Evolutionary conservation across 1,140 invertebrate species (phyloP), one percentile per base, ranked within the genome.

Genomic region (Liolophura sinensis): DNA sequence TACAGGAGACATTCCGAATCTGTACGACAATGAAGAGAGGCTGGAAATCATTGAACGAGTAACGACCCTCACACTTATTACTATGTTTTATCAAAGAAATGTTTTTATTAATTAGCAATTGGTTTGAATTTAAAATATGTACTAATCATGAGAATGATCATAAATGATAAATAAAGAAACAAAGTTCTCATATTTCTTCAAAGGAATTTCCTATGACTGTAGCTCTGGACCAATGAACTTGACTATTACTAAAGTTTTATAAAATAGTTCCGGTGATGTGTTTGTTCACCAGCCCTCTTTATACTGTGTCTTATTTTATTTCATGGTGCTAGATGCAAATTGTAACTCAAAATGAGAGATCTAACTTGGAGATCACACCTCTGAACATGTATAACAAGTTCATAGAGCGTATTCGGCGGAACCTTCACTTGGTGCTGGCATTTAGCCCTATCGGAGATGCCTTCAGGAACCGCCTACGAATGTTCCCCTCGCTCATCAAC

Each of bases 321-420:
- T 62, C 51, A 11, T 25, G 18, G 71, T 72, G 25, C 72, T 40
- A 84, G 83, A 84, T 84, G 81, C 82, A 84, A 65, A 65, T 64
- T 6, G 20, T 83, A 6, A 77, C 77, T 47, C 79, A 80, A 62
- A 72, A 74, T 46, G 77, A 81, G 67, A 82, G 83, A 58, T 40
- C 73, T 1, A 76, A 78, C 68, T 71, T 79, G 15, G 83, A 84
- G 64, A 72, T 79, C 64, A 84, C 82, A 1, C 80, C 83, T 9
- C 72, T 83, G 1, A 84, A 78, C 67, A 84, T 84, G 82, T 85
- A 83, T 69, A 83, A 84, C 77, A 82, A 82, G 68, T 85, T 85
- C 67, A 76, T 84, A 15, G 81, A 84, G 65, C 59, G 81, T n/a
- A 75, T 84, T n/a, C 64, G 81, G 52, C 66, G 78, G 6, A 78